Evolutionary conservation across 2,797 vertebrate species (phyloP), one percentile per base, ranked within the genome.

Genomic region (Silurus aristotelis): DNA sequence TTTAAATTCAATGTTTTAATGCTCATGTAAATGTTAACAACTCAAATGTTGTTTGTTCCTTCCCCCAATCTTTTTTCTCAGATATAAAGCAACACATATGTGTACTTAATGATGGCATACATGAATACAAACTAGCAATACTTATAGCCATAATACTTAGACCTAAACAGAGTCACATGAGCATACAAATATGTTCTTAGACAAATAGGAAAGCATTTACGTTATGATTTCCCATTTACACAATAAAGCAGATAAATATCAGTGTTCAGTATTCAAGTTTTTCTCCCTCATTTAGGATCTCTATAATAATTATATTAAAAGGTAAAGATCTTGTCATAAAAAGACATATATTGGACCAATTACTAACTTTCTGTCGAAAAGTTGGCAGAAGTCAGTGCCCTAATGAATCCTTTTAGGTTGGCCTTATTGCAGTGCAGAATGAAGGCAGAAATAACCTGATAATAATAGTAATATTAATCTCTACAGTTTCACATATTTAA

Each of bases 1-100:
- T 75, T 55, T 75, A 25, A 17, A 17, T 89, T 93, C 92, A 94
- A 93, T 94, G 90, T 93, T 93, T 85, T 87, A 90, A 83, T 87
- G 77, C 87, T 89, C 60, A 91, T 86, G 86, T 83, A 89, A 80
- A 85, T 91, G 82, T 91, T 84, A 92, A 86, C 75, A 86, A 68
- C 2, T 88, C 55, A 55, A 76, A n/a, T 63, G 79, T 83, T 43
- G 19, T 14, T 58, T n/a, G 48, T 52, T 10, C 48, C 48, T 10
- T 10, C 48, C 48, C 48, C 48, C 48, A 52, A 52, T 52, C 48
- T n/a, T 63, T 46, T 58, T 87, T 86, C 67, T 61, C 76, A 73
- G 88, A 84, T 80, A 83, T 84, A 91, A 84, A 86, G 85, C 86
- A 87, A 63, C 83, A 84, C 73, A 87, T 77, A 83, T 85, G 77